Base-by-base conservation (phyloP, 2,888 invertebrate species). In the Augochlorella aurata region DNA sequence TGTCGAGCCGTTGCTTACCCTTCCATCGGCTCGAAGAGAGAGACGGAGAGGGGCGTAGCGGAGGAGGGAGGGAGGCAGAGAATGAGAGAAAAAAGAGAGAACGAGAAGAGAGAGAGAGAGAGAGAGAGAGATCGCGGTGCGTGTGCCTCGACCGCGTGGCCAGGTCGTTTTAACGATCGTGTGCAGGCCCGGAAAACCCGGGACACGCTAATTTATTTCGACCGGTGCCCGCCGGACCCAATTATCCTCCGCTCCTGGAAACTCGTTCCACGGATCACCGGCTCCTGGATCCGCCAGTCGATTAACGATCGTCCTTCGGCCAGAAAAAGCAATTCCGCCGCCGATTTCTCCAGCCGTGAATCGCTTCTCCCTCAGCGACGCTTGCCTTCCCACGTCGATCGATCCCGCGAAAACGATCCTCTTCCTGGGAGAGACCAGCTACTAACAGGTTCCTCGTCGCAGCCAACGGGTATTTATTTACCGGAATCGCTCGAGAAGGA, bases 231-330 rank as follows among this genome's bases (percentile, higher is more conserved):
- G 29, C 21, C 54, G 21, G 54, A 21, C 54, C 54, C 54, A 54
- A 54, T 54, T 54, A 54, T 21, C 54, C n/a, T n/a, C 21, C 54
- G 21, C 14, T 2, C 21, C 21, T 21, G 21, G 21, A 54, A 54
- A 14, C 54, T 54, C 54, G 21, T 54, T 54, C 54, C 54, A 54
- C 54, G 54, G 54, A 54, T 54, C 54, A 54, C 21, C 52, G 52
- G 52, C 54, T 21, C 18, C 54, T 54, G 54, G 21, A 54, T 54
- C 10, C 54, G 54, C 21, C 21, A 21, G 54, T 54, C 54, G 54
- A 24, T 54, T 21, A 54, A 54, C 54, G 21, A 54, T 54, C 12
- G 21, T 54, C 12, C 21, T 21, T 54, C 54, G 21, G 21, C 12
- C 5, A 24, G 54, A 54, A 54, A 54, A 54, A 54, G 12, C 54